These are phyloP conservation scores for Stenchaetothrips biformis DNA, from an alignment of 2,888 invertebrate genomes.

Conservation along the genomic window DNA sequence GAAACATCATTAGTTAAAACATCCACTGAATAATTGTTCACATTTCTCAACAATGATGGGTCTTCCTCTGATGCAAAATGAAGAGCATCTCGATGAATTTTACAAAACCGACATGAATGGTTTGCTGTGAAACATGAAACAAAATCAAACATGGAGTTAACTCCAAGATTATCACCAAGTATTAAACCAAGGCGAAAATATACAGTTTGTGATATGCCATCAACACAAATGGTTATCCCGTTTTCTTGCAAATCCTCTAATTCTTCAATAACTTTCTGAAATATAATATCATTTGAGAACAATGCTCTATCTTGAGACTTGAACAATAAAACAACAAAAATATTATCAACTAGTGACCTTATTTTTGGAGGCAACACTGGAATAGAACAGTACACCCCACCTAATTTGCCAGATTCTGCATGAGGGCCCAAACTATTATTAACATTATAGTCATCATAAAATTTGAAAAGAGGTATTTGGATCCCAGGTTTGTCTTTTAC, in stretches of 20 bases:
- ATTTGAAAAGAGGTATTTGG: too few relatives aligned
- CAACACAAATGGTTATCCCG: constrained; percentile 33
- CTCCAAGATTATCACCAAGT: constrained; percentile 35
- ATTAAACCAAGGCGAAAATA: constrained; percentile 35
- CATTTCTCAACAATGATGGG: constrained; percentile 27
- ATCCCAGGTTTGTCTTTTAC: too few relatives aligned
- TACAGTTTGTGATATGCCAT: constrained; percentile 28
- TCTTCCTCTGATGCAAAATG: constrained; percentile 25
- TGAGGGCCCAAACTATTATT: too few relatives aligned
- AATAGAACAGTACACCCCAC: too few relatives aligned
- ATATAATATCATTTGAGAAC: background rate
- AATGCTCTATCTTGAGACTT: too few relatives aligned
- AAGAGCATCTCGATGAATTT: constrained; percentile 29
- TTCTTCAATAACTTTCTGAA: constrained; percentile 35
- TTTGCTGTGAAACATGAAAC: constrained; percentile 34
- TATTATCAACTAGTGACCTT: too few relatives aligned
- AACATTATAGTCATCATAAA: too few relatives aligned
- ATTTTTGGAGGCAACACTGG: too few relatives aligned
- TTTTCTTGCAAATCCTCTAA: constrained; percentile 32
- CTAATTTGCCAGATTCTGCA: too few relatives aligned
- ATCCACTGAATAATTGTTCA: constrained; percentile 30
- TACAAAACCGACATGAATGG: constrained; percentile 36
- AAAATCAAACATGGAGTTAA: constrained; percentile 35
- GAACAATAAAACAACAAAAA: too few relatives aligned
- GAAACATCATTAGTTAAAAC: constrained; percentile 27